Evolutionary conservation across 2,888 invertebrate species (phyloP).

Genomic region (Arctia plantaginis): DNA sequence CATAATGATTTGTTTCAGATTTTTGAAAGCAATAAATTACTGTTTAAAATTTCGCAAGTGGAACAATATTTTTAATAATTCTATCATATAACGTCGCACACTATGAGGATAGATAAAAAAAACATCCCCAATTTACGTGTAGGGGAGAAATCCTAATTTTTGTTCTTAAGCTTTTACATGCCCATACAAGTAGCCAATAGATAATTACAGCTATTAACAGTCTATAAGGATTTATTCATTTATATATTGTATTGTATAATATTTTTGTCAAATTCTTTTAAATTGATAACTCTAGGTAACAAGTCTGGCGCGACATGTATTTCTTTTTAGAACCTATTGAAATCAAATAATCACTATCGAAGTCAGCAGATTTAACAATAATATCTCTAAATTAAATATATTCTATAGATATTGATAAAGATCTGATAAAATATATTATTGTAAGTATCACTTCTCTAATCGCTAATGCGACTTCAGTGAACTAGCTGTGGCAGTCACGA

Average conservation of each 20-base stretch:
- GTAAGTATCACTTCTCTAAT: slow-evolving; percentile 32
- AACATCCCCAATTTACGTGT: background rate
- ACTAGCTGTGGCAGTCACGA: slow-evolving; percentile 72
- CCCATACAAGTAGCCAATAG: no score
- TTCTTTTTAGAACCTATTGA: no score
- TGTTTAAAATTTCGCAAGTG: no score
- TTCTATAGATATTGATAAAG: background rate
- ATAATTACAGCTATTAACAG: background rate
- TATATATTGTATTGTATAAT: no score
- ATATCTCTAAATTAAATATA: background rate
- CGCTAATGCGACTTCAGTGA: slow-evolving; percentile 39
- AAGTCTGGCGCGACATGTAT: background rate
- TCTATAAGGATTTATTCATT: no score
- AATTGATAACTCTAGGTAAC: background rate
- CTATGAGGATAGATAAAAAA: background rate
- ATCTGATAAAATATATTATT: slow-evolving; percentile 16
- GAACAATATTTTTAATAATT: background rate
- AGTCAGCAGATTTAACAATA: background rate
- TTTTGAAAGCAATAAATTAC: no score
- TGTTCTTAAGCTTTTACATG: no score
- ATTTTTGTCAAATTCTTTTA: no score
- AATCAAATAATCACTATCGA: background rate
- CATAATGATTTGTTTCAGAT: no score
- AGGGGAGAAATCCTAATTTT: no score
- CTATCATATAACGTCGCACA: background rate